Conservation (phyloP, 2,113 vertebrate species). For the Procavia capensis region DNA sequence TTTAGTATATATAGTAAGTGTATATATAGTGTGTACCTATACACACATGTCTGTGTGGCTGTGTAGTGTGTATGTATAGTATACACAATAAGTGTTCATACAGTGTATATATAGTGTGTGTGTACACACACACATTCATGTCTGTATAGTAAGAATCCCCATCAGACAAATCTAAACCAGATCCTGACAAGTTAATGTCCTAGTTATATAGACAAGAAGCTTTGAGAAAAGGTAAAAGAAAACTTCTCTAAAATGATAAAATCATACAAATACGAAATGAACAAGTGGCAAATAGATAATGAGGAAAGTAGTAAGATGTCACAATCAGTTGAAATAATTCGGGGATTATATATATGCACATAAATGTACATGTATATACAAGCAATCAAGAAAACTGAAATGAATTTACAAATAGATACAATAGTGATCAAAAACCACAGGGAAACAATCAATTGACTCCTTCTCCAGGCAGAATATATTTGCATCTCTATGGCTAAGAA, state of each 20-base stretch:
- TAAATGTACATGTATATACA: rapidly evolving
- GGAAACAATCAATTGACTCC: background rate
- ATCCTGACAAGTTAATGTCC: background rate
- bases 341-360: background rate
- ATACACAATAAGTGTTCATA: too few relatives aligned
- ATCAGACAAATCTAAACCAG: background rate
- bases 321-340: background rate
- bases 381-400: background rate
- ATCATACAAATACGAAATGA: background rate
- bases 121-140: too few relatives aligned
- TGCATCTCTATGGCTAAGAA: background rate
- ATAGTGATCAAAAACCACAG: rapidly evolving
- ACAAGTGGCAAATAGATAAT: too few relatives aligned
- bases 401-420: background rate
- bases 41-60: too few relatives aligned
- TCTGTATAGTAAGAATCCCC: background rate
- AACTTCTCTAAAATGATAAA: background rate
- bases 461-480: background rate
- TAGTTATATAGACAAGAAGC: background rate
- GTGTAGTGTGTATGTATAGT: too few relatives aligned
- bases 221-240: background rate
- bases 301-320: too few relatives aligned
- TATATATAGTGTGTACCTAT: too few relatives aligned
- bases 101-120: too few relatives aligned
- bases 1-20: too few relatives aligned